Evolutionary conservation across 2,888 invertebrate genomes (phyloP), one percentile per base, ranked within the genome.

Genomic region (Meta bourneti): DNA sequence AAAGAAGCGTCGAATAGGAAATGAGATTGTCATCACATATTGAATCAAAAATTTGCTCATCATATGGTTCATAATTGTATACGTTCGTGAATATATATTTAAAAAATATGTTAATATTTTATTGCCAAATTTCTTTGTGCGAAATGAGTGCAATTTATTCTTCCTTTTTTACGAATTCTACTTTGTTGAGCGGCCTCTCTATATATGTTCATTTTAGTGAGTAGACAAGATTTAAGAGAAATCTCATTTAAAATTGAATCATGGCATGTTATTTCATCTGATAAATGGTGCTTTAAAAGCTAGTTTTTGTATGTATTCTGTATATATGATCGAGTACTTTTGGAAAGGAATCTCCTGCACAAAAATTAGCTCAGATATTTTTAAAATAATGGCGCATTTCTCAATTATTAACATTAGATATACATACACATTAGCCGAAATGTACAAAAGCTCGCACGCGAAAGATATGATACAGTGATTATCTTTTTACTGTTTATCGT

Each of bases 1-100:
- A 84, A 84, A 61, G 84, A 84, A 54, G n/a, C 52, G 11, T 74
- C 51, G 34, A 83, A 52, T 19, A 83, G 72, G 16, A 72, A 83
- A 72, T 83, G 52, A 72, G 34, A 20, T 72, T 34, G 9, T 72
- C 34, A 69, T 69, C 16, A 4, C 5, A 61, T 8, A 13, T 11
- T 5, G 16, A 61, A 7, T 16, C 5, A 61, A 61, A 61, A 16
- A 16, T 16, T 16, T 61, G 13, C 16, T 61, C 13, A 16, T 61
- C 61, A 61, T 61, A 61, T 16, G 11, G 11, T 8, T 61, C 61
- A 61, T 61, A 16, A 9, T 16, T 8, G 34, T 61, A 9, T 16
- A 61, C 16, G 61, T 61, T 61, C 5, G 11, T 61, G 13, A 11
- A 61, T 61, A 16, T 16, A 61, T 61, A 16, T 61, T 9, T 61